Percentiles rank a stretch among this genome's conserved stretches.
Conservation (phyloP, 1,140 invertebrate genomes). For the Sinella curviseta region DNA sequence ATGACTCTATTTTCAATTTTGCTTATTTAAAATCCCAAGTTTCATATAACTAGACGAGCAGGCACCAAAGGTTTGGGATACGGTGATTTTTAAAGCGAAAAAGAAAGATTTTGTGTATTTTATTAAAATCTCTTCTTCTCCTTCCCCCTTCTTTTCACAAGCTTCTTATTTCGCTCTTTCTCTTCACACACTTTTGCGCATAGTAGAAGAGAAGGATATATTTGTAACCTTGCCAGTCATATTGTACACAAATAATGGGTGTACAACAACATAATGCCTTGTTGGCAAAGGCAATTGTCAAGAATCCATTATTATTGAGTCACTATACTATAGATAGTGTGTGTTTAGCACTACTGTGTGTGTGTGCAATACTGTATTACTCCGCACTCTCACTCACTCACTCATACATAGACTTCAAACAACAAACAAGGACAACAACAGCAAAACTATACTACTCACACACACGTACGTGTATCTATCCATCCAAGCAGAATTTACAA, state of each 20-base stretch:
- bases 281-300: conserved; percentile 3
- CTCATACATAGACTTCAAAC: not conserved
- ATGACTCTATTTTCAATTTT: too few species aligned
- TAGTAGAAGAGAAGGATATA: not conserved
- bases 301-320: not conserved
- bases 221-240: not conserved
- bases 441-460: not conserved
- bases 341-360: too few species aligned
- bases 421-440: not conserved
- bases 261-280: not conserved
- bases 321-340: too few species aligned
- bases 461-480: not conserved
- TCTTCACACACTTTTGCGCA: not conserved
- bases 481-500: not conserved
- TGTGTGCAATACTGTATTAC: too few species aligned
- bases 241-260: not conserved
- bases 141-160: not conserved
- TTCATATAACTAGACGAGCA: too few species aligned
- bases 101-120: not conserved
- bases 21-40: too few species aligned
- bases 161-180: not conserved
- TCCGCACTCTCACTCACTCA: too few species aligned
- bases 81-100: too few species aligned
- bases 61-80: too few species aligned
- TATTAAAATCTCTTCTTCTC: not conserved